Evolutionary conservation across 2,888 invertebrate genomes (phyloP), one percentile per base, ranked within the genome.

Genomic region (Pardosa pseudoannulata): DNA sequence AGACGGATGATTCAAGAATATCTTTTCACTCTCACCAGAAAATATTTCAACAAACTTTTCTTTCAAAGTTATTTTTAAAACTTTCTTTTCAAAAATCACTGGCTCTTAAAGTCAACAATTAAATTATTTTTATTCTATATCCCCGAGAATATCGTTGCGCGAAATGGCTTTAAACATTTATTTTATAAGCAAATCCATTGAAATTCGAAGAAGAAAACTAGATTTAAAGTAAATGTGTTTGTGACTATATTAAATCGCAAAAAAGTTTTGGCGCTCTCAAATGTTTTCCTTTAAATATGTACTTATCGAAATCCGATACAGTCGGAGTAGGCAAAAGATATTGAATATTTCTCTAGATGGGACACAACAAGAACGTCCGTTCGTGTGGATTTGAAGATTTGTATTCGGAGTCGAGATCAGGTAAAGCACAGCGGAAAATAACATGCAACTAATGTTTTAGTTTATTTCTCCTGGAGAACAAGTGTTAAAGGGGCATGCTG

Each of bases 271-370:
- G 16, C 36, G 64, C 32, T 67, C 32, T 67, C 36, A 31, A 28
- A 64, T 28, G 27, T 64, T 64, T 28, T 64, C 67, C 31, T 31
- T 67, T 32, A 31, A 32, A 67, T 67, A 67, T 67, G 67, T 31
- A 67, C 31, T 67, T 67, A 67, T 67, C 32, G 67, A 31, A 67
- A 67, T 67, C 32, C 67, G 67, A 67, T 67, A 67, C 31, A 67
- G n/a, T 19, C 32, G n/a, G 19, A 31, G 67, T 31, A 31, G 64
- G 46, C 11, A 64, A 27, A 64, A 64, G 27, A 64, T 28, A 64
- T 64, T 64, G 64, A 64, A 64, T 64, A 27, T 29, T 64, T 64
- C 16, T 56, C 36, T 36, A 36, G 36, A 46, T 16, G 46, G 16
- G 46, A 46, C 46, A 46, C 7, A 16, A 16, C 46, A 6, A 46